These are phyloP conservation scores for Pluvialis apricaria DNA, from an alignment of 2,113 vertebrate species.

Conservation along the genomic window DNA sequence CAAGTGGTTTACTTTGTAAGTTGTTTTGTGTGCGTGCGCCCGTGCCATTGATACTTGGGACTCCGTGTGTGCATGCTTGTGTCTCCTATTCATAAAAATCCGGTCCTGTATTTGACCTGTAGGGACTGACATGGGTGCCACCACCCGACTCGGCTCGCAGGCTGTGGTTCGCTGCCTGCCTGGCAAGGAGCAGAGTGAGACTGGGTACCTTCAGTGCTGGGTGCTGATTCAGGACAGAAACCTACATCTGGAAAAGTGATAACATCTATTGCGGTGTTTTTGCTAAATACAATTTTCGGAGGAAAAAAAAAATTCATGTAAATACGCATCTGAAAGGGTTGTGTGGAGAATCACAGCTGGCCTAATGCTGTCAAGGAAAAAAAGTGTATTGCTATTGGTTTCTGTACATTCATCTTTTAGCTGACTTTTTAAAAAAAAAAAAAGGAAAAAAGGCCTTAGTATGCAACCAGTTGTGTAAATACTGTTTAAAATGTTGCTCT, in stretches of 20 bases:
- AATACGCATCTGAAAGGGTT: slow-evolving; percentile 66
- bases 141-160: fast-evolving
- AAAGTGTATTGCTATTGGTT: slow-evolving; percentile 23
- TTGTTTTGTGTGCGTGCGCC: background rate
- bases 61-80: background rate
- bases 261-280: slow-evolving; percentile 54
- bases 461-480: slow-evolving; percentile 57
- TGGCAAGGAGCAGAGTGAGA: background rate
- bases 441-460: background rate
- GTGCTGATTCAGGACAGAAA: slow-evolving; percentile 44
- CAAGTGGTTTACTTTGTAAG: background rate
- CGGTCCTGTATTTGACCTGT: background rate
- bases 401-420: slow-evolving; percentile 41
- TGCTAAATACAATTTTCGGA: slow-evolving; percentile 67
- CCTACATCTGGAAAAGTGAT: slow-evolving; percentile 29
- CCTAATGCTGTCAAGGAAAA: slow-evolving; percentile 54
- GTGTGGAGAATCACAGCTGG: slow-evolving; percentile 70
- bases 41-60: too few species aligned
- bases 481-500: slow-evolving; percentile 60
- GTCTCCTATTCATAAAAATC: background rate
- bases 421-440: background rate
- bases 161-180: background rate
- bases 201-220: background rate
- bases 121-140: fast-evolving
- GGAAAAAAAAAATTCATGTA: slow-evolving; percentile 67